Base-by-base conservation (phyloP, 2,797 vertebrate genomes). In the Champsocephalus gunnari region DNA sequence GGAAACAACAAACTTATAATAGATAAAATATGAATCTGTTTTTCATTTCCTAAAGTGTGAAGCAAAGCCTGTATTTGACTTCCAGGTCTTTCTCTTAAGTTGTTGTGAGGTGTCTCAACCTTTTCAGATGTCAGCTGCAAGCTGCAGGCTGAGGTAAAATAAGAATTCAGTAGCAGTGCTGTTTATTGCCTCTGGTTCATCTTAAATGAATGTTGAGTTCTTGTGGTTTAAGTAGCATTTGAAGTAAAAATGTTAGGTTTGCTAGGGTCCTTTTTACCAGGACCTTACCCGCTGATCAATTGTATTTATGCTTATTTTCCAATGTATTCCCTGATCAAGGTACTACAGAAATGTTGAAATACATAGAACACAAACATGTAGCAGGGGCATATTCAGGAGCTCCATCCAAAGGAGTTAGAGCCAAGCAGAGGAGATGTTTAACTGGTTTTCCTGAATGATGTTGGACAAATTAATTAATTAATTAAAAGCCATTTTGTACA, bases 61-160 rank as follows among this genome's bases (percentile, higher is more conserved):
- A 78, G 55, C 77, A 78, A 84, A 63, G 58, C 45, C 55, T n/a
- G 49, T 47, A 58, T 84, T 88, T 86, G 81, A 85, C 81, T 81
- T 73, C 69, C 13, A 56, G 54, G 63, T 80, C 49, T 73, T 74
- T 75, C 61, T 82, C 58, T 83, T 62, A 67, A 86, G 80, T 80
- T 71, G 80, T 71, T 83, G 54, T 21, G 47, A 66, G 48, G 66
- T 75, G 78, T 87, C 80, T 88, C 83, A 88, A 86, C 82, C 87
- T 90, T 90, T 92, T 82, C 63, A 91, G 90, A 92, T 88, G 85
- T 88, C 84, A 88, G 66, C 14, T 73, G 50, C 48, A 21, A 71
- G 81, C 87, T 88, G 78, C 68, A 85, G 85, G 83, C 78, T 67
- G 61, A 28, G 3, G 70, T 60, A 3, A 75, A 82, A 81, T 79